These are phyloP conservation scores for Lepidocyrtoides sp. DNA, from an alignment of 2,888 invertebrate species.

Conservation along the genomic window DNA sequence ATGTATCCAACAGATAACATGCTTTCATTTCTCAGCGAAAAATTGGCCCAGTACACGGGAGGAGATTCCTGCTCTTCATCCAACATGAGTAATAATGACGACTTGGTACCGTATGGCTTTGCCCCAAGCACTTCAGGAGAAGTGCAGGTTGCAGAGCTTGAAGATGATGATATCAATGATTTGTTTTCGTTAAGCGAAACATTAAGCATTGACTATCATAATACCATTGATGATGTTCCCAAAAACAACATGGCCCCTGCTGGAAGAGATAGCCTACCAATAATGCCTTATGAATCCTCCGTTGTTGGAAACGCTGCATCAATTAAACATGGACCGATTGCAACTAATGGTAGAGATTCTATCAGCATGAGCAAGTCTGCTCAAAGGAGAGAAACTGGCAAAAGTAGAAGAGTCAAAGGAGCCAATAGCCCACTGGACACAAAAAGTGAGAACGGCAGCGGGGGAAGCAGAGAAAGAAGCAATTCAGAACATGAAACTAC, in stretches of 20 bases:
- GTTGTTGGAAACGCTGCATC: too few species aligned
- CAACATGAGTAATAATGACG: background rate
- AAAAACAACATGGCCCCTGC: background rate
- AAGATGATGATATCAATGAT: constrained; percentile 86
- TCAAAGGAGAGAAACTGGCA: background rate
- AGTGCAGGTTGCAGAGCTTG: constrained; percentile 87
- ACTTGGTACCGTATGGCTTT: constrained; percentile 65
- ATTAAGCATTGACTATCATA: constrained; percentile 52
- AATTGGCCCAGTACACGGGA: constrained; percentile 72
- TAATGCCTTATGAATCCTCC: too few species aligned
- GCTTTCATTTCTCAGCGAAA: constrained; percentile 78
- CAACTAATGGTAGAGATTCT: too few species aligned
- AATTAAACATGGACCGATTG: too few species aligned
- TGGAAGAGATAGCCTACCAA: background rate
- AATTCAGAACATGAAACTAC: background rate
- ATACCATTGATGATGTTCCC: background rate
- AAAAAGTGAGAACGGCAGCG: background rate
- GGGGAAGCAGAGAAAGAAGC: background rate
- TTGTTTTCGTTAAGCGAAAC: constrained; percentile 66
- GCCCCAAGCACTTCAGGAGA: constrained; percentile 86
- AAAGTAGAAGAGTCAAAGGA: background rate
- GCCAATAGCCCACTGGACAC: background rate
- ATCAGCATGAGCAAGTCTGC: background rate
- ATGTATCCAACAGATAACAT: constrained; percentile 76
- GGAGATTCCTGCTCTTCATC: constrained; percentile 53